phyloP scores from a whole-genome alignment of 2,888 invertebrate species.

The Sinotaia quadrata region DNA sequence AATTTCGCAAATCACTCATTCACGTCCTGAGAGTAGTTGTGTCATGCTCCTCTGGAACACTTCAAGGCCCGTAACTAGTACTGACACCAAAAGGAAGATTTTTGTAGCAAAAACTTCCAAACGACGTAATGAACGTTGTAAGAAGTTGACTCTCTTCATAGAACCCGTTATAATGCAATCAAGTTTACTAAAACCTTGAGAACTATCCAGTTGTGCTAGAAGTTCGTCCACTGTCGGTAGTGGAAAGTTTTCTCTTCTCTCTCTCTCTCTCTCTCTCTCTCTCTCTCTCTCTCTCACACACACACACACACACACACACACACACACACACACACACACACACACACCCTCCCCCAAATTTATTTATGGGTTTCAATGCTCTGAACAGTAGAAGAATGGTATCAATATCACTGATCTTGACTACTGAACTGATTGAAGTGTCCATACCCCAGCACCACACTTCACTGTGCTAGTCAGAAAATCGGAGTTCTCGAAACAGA shows the following conservation, averaged over 20 bases:
- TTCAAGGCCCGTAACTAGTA: slow-evolving; percentile 5
- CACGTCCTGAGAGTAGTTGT: neutral
- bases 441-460: no score
- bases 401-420: no score
- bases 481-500: no score
- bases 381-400: no score
- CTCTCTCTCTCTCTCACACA: neutral
- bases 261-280: neutral
- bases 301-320: neutral
- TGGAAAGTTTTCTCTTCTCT: neutral
- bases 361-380: no score
- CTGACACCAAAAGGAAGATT: slow-evolving; percentile 2
- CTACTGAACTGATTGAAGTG: no score
- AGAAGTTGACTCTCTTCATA: slow-evolving; percentile 1
- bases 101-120: slow-evolving; percentile 1
- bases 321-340: slow-evolving; percentile 5
- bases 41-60: slow-evolving; percentile 20
- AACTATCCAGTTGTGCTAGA: neutral
- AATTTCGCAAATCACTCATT: neutral
- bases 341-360: neutral
- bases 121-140: slow-evolving; percentile 22
- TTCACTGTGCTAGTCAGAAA: no score
- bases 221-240: slow-evolving; percentile 6
- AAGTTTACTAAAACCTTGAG: neutral
- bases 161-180: slow-evolving; percentile 2